These are phyloP conservation scores for Pristionchus entomophagus DNA, from an alignment of 2,888 invertebrate genomes.

Conservation along the genomic window DNA sequence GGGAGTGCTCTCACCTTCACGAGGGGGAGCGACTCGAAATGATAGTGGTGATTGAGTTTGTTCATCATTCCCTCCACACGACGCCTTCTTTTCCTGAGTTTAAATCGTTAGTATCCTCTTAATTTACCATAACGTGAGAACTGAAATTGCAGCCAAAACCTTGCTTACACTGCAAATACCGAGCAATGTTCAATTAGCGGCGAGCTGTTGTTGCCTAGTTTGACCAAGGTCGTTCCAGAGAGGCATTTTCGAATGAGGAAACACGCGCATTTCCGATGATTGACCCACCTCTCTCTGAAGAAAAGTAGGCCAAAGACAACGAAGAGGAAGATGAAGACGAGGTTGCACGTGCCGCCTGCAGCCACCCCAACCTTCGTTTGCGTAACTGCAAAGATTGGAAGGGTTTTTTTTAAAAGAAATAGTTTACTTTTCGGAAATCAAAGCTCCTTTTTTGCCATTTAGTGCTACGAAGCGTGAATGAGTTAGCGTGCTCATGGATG, in stretches of 20 bases:
- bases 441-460: too few relatives aligned
- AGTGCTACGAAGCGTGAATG: background rate
- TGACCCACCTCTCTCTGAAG: constrained; percentile 28
- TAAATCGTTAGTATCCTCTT: background rate
- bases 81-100: background rate
- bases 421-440: too few relatives aligned
- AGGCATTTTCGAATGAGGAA: background rate
- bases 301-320: constrained; percentile 37
- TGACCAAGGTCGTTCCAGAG: constrained; percentile 29
- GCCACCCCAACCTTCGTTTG: constrained; percentile 35
- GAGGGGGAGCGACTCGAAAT: constrained; percentile 25
- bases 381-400: background rate
- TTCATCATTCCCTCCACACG: background rate
- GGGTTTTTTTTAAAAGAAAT: background rate
- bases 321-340: constrained; percentile 21
- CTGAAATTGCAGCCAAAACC: background rate
- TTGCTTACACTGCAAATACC: background rate
- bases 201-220: constrained; percentile 1
- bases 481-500: background rate
- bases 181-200: background rate
- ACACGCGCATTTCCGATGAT: background rate
- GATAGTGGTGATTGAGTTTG: background rate
- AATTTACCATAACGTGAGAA: background rate
- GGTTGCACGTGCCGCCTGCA: constrained; percentile 23
- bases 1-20: background rate